Conservation (phyloP, 2,888 invertebrate species). For the Drosophila ustulata region DNA sequence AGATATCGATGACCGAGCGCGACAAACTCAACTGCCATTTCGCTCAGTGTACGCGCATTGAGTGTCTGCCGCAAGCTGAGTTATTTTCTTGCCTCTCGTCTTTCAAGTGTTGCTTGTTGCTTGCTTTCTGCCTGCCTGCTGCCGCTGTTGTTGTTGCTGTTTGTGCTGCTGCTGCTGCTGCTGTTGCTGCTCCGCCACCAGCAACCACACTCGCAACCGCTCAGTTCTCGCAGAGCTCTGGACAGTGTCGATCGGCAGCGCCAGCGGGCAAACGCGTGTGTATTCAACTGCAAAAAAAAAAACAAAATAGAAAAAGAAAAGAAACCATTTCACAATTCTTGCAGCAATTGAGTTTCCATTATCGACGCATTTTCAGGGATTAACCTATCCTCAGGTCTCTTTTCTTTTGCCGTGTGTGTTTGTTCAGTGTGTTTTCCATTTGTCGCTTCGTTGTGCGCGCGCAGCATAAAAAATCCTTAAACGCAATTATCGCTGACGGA, state of each 20-base stretch:
- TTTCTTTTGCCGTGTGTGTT: conserved; percentile 6
- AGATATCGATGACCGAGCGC: conserved; percentile 1
- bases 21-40: conserved; percentile 16
- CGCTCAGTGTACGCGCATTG: conserved; percentile 47
- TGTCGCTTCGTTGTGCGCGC: conserved; percentile 35
- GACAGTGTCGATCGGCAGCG: conserved; percentile 57
- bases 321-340: conserved; percentile 15
- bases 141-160: conserved; percentile 6
- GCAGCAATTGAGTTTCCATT: conserved; percentile 18
- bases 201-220: conserved; percentile 28
- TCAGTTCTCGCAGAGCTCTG: conserved; percentile 63
- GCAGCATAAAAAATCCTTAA: conserved; percentile 28
- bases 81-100: conserved; percentile 56
- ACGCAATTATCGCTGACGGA: conserved; percentile 15
- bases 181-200: conserved; percentile 4
- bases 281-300: conserved; percentile 15
- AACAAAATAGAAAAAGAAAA: not conserved
- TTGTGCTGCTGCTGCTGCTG: conserved; percentile 12
- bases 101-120: conserved; percentile 56
- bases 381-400: conserved; percentile 6
- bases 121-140: conserved; percentile 19
- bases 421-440: conserved; percentile 2
- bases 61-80: conserved; percentile 54
- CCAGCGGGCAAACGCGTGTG: conserved; percentile 28
- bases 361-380: not conserved